phyloP scores from a whole-genome alignment of 2,113 vertebrate genomes.

The Todiramphus chloris region DNA sequence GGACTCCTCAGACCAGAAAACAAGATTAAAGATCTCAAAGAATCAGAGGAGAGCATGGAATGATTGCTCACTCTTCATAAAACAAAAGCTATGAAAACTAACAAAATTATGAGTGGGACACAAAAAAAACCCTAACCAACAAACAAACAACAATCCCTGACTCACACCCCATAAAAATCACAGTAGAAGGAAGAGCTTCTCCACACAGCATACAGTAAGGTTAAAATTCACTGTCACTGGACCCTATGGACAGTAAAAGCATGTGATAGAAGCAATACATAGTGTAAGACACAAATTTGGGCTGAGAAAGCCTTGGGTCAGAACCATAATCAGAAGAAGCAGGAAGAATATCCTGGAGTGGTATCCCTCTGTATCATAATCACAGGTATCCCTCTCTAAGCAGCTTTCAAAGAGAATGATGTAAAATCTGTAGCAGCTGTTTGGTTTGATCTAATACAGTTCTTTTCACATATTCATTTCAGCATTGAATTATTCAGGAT shows the following conservation, averaged over 20 bases:
- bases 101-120: not conserved
- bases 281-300: not conserved
- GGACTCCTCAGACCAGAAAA: not conserved
- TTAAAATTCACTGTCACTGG: not conserved
- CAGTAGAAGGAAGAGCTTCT: not conserved
- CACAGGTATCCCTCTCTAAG: not conserved
- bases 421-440: not conserved
- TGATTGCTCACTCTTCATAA: not conserved
- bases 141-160: not conserved
- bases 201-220: not conserved
- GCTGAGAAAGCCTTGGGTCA: not conserved
- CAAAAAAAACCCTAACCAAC: not conserved
- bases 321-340: not conserved
- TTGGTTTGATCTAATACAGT: not conserved
- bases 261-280: fast-evolving
- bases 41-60: not conserved
- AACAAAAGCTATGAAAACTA: not conserved
- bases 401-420: not conserved
- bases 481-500: not conserved
- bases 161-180: not conserved
- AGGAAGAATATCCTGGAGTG: not conserved
- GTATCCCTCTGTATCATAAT: not conserved
- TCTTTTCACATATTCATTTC: not conserved
- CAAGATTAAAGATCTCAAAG: not conserved
- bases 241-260: not conserved